Conservation (phyloP, 2,888 invertebrate genomes). For the Cephus sareptanus region DNA sequence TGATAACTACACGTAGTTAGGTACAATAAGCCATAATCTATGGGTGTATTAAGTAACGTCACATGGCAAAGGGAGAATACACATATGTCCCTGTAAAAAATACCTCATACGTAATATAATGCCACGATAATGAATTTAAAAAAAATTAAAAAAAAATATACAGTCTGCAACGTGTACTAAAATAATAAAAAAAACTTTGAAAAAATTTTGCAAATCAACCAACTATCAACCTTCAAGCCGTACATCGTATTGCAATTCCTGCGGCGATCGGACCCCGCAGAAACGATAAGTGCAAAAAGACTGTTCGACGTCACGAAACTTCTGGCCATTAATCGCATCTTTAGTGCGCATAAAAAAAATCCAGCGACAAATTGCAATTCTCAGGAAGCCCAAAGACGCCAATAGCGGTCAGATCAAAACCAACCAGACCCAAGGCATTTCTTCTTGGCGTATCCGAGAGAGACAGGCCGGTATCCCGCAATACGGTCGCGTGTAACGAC, state of each 20-base stretch:
- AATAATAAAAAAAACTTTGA: too few species aligned
- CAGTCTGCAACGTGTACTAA: too few species aligned
- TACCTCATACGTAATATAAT: too few species aligned
- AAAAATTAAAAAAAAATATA: too few species aligned
- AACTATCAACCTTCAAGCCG: background rate
- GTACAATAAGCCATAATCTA: background rate
- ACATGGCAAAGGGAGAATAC: background rate
- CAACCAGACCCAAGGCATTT: background rate
- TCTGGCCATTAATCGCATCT: background rate
- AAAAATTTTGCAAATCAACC: background rate
- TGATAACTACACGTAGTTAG: background rate
- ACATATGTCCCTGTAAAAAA: too few species aligned
- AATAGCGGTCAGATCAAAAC: background rate
- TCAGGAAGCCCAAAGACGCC: background rate
- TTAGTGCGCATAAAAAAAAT: background rate
- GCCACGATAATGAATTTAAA: too few species aligned
- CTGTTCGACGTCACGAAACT: background rate
- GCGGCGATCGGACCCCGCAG: background rate
- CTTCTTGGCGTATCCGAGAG: background rate
- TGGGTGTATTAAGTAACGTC: background rate
- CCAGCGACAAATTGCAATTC: background rate
- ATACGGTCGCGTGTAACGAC: background rate
- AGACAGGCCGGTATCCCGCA: background rate
- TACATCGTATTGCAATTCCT: background rate
- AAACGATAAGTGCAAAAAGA: background rate